Evolutionary conservation across 2,113 vertebrate genomes (phyloP).

Genomic region (Podilymbus podiceps): DNA sequence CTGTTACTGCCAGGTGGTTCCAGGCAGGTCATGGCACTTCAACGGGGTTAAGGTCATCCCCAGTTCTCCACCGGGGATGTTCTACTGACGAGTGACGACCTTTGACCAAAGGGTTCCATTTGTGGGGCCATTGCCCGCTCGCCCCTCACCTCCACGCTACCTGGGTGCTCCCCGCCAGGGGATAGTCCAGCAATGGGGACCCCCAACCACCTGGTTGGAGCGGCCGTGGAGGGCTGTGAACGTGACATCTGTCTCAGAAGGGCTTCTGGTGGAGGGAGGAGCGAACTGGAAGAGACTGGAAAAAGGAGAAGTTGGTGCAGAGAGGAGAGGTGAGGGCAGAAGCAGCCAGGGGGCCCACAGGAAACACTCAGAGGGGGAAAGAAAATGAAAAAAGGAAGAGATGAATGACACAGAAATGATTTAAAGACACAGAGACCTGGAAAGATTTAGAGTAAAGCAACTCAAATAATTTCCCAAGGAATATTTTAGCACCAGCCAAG

Average conservation of each 20-base stretch:
- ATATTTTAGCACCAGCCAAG: neutral
- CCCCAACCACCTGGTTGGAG: neutral
- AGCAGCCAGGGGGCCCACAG: neutral
- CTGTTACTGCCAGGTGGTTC: neutral
- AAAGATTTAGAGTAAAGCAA: neutral
- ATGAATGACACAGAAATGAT: neutral
- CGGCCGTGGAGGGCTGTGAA: neutral
- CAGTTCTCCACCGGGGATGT: neutral
- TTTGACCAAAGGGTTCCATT: neutral
- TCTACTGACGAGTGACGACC: neutral
- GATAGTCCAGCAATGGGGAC: rapidly evolving
- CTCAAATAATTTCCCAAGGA: neutral
- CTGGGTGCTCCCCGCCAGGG: rapidly evolving
- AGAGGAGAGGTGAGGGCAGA: neutral
- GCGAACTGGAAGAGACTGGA: neutral
- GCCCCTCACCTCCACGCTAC: rapidly evolving
- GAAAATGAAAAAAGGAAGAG: slow-evolving; percentile 40
- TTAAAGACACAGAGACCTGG: neutral
- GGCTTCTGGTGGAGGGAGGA: neutral
- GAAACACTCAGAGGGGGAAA: neutral
- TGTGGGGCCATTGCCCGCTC: rapidly evolving
- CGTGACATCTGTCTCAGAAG: neutral
- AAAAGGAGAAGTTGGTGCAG: slow-evolving; percentile 7
- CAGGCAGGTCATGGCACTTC: neutral
- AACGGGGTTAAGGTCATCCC: neutral